These are phyloP conservation scores for Proisotoma minuta DNA, from an alignment of 2,888 invertebrate species.

Conservation along the genomic window DNA sequence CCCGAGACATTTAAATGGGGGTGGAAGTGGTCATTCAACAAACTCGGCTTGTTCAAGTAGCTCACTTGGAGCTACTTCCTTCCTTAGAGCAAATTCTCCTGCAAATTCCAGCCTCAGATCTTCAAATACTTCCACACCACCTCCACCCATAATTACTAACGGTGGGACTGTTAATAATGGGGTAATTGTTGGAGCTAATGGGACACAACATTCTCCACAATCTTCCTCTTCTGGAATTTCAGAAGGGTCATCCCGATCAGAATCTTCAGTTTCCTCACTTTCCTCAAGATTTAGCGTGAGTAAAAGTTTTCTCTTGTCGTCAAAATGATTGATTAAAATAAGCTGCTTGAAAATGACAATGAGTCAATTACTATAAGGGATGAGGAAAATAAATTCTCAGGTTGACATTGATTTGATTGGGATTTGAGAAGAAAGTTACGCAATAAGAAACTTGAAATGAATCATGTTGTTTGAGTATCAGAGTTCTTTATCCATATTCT, in stretches of 20 bases:
- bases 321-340: too few species aligned
- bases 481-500: too few species aligned
- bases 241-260: constrained; percentile 38
- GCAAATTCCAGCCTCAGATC: constrained; percentile 14
- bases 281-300: constrained; percentile 43
- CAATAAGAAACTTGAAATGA: too few species aligned
- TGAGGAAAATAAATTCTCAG: too few species aligned
- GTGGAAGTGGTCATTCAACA: constrained; percentile 13
- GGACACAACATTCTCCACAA: constrained; percentile 39
- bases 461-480: too few species aligned
- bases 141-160: constrained; percentile 21
- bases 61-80: constrained; percentile 10
- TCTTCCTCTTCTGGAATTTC: constrained; percentile 41
- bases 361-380: too few species aligned
- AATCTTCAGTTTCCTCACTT: constrained; percentile 31
- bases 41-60: constrained; percentile 9
- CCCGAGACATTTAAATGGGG: constrained; percentile 3
- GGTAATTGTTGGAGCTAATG: constrained; percentile 25
- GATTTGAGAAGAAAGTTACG: too few species aligned
- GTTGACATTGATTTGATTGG: too few species aligned
- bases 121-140: constrained; percentile 20
- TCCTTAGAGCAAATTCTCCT: neutral
- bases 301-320: constrained; percentile 6
- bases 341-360: too few species aligned
- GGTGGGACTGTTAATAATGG: constrained; percentile 21